A percentile compares a stretch with the other conserved stretches of the same genome.
Conservation (phyloP, 2,797 vertebrate species). For the Cyclopterus lumpus region DNA sequence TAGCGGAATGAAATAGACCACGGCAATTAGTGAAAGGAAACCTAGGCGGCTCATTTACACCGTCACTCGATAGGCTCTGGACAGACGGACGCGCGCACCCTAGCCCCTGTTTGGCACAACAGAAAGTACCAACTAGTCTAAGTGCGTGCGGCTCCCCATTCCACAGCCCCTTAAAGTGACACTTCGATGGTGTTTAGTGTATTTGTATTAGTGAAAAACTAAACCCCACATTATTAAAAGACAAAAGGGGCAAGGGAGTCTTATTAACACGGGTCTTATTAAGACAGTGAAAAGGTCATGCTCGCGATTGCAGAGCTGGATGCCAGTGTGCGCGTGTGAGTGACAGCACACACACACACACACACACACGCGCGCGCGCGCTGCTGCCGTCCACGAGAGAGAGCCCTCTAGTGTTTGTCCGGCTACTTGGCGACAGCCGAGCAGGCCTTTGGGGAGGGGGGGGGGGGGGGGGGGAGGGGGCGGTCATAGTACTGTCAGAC, state of each 20-base stretch:
- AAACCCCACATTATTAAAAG: slow-evolving; percentile 11
- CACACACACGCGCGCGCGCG: background rate
- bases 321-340: slow-evolving; percentile 30
- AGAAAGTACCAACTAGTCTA: background rate
- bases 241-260: slow-evolving; percentile 1
- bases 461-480: slow-evolving; percentile 23
- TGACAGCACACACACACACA: slow-evolving; percentile 45
- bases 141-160: background rate
- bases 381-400: slow-evolving; percentile 68
- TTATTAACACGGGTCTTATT: slow-evolving; percentile 37
- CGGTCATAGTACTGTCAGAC: slow-evolving; percentile 36
- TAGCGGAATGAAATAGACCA: slow-evolving; percentile 38
- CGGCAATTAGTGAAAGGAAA: slow-evolving; percentile 33
- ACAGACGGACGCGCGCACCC: slow-evolving; percentile 34
- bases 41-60: slow-evolving; percentile 57
- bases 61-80: slow-evolving; percentile 54
- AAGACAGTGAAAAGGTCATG: slow-evolving; percentile 62
- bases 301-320: slow-evolving; percentile 42
- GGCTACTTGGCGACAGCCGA: slow-evolving; percentile 72
- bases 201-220: slow-evolving; percentile 20
- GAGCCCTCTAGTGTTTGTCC: slow-evolving; percentile 93
- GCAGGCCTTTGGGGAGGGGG: slow-evolving; percentile 25
- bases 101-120: slow-evolving; percentile 8
- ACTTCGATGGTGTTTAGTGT: background rate
- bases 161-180: background rate